Evolutionary conservation across 2,888 invertebrate genomes (phyloP).

Genomic region (Vesta saturnalis): DNA sequence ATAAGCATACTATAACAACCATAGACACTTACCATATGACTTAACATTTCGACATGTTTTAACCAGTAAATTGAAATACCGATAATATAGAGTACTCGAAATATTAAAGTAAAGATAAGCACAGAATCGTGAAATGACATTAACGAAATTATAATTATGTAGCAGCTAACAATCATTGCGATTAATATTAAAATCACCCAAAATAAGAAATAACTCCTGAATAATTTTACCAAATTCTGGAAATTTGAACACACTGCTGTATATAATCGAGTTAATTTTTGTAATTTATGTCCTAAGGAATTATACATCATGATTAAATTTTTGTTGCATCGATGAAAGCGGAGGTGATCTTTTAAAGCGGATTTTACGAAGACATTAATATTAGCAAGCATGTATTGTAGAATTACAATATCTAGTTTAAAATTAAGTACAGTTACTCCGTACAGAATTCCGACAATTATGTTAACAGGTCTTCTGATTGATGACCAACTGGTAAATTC

Average conservation of each 20-base stretch:
- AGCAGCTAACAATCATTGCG: neutral
- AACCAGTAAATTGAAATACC: neutral
- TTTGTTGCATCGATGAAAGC: too few species aligned
- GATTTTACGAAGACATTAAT: neutral
- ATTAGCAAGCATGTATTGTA: neutral
- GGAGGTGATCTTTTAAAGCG: too few species aligned
- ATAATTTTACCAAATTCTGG: neutral
- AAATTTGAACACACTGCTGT: neutral
- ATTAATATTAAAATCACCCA: slow-evolving; percentile 1
- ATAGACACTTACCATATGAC: neutral
- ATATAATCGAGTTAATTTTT: neutral
- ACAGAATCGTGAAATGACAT: neutral
- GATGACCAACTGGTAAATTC: too few species aligned
- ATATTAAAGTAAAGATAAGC: neutral
- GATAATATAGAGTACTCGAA: neutral
- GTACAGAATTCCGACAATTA: neutral
- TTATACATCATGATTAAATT: neutral
- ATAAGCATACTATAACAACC: neutral
- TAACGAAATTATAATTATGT: neutral
- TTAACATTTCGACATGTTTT: neutral
- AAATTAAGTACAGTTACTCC: neutral
- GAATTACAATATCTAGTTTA: neutral
- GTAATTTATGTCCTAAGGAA: neutral
- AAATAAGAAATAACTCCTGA: neutral
- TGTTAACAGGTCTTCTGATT: too few species aligned